Base-by-base conservation (phyloP, 2,888 invertebrate genomes). In the Taphrorychus bicolor region DNA sequence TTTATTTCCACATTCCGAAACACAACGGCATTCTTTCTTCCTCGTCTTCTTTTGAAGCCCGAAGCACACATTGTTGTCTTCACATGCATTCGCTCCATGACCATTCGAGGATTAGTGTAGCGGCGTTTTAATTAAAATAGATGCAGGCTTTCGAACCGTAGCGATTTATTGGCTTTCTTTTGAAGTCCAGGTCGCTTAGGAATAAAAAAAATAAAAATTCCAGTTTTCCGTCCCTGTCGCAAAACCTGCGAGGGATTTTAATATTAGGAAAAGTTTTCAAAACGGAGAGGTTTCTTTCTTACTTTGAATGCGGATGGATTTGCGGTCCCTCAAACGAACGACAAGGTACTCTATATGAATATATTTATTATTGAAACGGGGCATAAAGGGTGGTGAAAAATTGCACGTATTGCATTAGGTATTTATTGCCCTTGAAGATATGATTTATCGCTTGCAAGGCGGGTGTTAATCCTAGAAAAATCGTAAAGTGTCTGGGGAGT, bases 1-100 rank as follows among this genome's bases (percentile, higher is more conserved):
- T 57, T 49, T 49, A 49, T 59, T 59, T 49, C 59, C 17, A 49
- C 59, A 59, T 59, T 49, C 49, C 49, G 21, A 49, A 48, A 59
- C 21, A 21, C 18, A 16, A n/a, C 32, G 58, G 48, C 58, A 58
- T 59, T 59, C 59, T 24, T 59, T 19, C 17, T 23, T 54, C 22
- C 32, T 54, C 17, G 16, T 52, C n/a, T 21, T 14, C 22, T 52
- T 9, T 14, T 52, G 9, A 9, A 52, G n/a, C 11, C 21, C 48
- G 48, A n/a, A 21, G 45, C 45, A 7, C 45, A 45, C 52, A 18
- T 22, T 18, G 52, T 52, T n/a, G 52, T 11, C 21, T 52, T n/a
- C 19, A 16, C 22, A 52, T 18, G n/a, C n/a, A n/a, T n/a, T n/a
- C 4, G 16, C 48, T 48, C 19, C 19, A 18, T 52, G 48, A 48